Evolutionary conservation across 2,888 invertebrate genomes (phyloP).

Genomic region (Polyploca ridens): DNA sequence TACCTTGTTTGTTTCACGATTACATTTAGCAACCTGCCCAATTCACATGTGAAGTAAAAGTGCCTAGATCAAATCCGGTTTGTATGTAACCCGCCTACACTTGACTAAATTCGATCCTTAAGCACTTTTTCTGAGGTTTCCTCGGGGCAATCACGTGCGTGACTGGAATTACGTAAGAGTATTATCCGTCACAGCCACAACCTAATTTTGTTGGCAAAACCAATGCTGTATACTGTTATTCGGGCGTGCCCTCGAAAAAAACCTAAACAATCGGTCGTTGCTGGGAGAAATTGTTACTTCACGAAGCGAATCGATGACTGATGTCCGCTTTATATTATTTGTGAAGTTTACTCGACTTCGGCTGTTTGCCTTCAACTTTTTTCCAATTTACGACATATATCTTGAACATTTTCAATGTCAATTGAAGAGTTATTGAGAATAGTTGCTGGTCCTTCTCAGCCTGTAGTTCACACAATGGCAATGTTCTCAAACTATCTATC

Average conservation of each 20-base stretch:
- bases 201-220: constrained; percentile 33
- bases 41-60: constrained; percentile 3
- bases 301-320: constrained; percentile 18
- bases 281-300: constrained; percentile 36
- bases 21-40: neutral
- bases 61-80: constrained; percentile 19
- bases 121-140: constrained; percentile 6
- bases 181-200: constrained; percentile 26
- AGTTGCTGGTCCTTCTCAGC: no score
- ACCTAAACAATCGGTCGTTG: constrained; percentile 36
- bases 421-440: no score
- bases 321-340: neutral
- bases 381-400: no score
- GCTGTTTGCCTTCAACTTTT: neutral
- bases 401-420: no score
- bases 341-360: neutral
- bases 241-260: constrained; percentile 45
- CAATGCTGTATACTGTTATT: constrained; percentile 42
- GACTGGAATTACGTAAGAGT: constrained; percentile 34
- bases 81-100: constrained; percentile 8
- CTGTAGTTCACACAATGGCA: no score
- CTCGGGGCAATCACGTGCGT: constrained; percentile 30
- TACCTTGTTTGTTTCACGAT: neutral
- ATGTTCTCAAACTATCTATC: no score
- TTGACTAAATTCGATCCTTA: constrained; percentile 7